Evolutionary conservation across 2,797 vertebrate genomes (phyloP).

Genomic region (Gephyroberyx darwinii): DNA sequence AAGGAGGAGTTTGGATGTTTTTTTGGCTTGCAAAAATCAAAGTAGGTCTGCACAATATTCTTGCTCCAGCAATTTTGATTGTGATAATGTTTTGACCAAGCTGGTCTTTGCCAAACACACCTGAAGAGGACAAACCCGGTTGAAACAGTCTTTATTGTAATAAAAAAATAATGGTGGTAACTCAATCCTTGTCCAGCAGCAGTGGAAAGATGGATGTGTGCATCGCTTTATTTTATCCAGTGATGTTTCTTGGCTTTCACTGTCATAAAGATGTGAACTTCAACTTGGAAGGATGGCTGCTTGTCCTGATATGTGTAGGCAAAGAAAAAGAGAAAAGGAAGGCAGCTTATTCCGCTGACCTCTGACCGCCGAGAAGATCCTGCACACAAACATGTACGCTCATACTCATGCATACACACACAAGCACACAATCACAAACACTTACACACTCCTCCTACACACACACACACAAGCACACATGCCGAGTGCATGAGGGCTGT

Average conservation of each 20-base stretch:
- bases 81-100: neutral
- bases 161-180: neutral
- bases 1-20: too few relatives aligned
- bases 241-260: neutral
- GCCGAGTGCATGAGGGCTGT: slow-evolving; percentile 13
- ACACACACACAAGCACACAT: neutral
- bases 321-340: slow-evolving; percentile 17
- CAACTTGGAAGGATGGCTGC: slow-evolving; percentile 18
- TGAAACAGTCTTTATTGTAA: too few relatives aligned
- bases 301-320: slow-evolving; percentile 11
- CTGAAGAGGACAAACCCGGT: too few relatives aligned
- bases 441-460: slow-evolving; percentile 8
- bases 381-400: neutral
- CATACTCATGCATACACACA: neutral
- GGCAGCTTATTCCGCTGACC: slow-evolving; percentile 22
- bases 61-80: neutral
- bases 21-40: too few relatives aligned
- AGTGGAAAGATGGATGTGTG: neutral
- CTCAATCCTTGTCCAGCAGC: neutral
- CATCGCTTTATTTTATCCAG: slow-evolving; percentile 8
- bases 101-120: neutral
- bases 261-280: slow-evolving; percentile 14
- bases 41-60: too few relatives aligned
- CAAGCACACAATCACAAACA: neutral
- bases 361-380: slow-evolving; percentile 27